Evolutionary conservation across 1,140 invertebrate genomes (phyloP).

Genomic region (Tribolium madens): DNA sequence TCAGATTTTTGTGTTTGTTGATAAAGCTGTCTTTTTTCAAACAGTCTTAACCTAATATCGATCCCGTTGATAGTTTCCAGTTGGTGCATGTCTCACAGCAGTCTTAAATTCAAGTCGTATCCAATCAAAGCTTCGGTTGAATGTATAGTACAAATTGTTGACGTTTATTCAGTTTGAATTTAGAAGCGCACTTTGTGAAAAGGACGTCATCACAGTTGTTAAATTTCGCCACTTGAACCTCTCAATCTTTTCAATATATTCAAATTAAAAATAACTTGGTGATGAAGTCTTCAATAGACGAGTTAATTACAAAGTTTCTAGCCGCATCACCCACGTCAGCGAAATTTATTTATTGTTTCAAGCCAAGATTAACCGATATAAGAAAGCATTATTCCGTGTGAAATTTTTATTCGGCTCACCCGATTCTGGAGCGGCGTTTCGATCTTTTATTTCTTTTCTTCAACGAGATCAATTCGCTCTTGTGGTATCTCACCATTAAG

Average conservation of each 20-base stretch:
- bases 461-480: neutral
- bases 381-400: neutral
- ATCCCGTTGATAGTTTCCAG: neutral
- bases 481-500: constrained; percentile 31
- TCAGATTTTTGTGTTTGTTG: neutral
- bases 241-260: neutral
- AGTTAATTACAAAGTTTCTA: neutral
- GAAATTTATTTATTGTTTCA: constrained; percentile 6
- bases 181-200: neutral
- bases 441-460: constrained; percentile 17
- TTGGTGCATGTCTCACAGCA: neutral
- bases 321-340: neutral
- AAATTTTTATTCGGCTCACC: constrained; percentile 14
- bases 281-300: neutral
- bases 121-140: neutral
- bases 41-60: neutral
- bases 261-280: neutral
- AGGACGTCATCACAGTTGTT: neutral
- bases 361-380: constrained; percentile 6
- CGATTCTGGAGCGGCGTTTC: constrained; percentile 21
- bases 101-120: neutral
- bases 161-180: neutral
- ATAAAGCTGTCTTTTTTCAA: neutral
- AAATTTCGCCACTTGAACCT: neutral
- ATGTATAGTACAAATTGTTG: neutral